These are phyloP conservation scores for Polypedilum vanderplanki DNA, from an alignment of 1,140 invertebrate genomes.

Conservation along the genomic window DNA sequence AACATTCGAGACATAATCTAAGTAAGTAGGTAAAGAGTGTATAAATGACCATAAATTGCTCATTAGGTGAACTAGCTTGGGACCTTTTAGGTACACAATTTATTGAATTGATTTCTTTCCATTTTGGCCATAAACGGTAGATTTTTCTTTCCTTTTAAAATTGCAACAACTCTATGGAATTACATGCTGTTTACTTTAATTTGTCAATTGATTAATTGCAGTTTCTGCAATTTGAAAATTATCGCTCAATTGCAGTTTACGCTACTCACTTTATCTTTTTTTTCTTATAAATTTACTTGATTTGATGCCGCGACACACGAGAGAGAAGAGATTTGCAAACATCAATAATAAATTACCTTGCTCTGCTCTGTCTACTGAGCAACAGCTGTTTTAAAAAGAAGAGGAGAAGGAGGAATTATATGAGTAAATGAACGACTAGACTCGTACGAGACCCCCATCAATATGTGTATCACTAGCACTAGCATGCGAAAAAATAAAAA, in stretches of 20 bases:
- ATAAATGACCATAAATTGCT: conserved; percentile 7
- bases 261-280: neutral
- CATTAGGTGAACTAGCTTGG: neutral
- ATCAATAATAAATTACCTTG: neutral
- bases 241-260: neutral
- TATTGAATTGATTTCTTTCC: neutral
- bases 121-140: neutral
- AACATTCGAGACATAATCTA: neutral
- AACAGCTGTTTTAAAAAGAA: neutral
- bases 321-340: neutral
- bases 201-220: conserved; percentile 6
- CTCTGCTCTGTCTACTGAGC: neutral
- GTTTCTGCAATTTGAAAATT: conserved; percentile 1
- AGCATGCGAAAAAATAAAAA: neutral
- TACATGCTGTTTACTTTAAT: neutral
- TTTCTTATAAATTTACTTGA: neutral
- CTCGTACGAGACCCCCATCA: neutral
- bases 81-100: neutral
- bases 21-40: neutral
- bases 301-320: neutral
- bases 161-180: neutral
- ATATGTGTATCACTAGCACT: conserved; percentile 11
- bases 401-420: neutral
- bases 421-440: neutral
- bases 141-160: too few relatives aligned